phyloP scores from a whole-genome alignment of 1,140 invertebrate genomes.

The Nasonia giraulti region DNA sequence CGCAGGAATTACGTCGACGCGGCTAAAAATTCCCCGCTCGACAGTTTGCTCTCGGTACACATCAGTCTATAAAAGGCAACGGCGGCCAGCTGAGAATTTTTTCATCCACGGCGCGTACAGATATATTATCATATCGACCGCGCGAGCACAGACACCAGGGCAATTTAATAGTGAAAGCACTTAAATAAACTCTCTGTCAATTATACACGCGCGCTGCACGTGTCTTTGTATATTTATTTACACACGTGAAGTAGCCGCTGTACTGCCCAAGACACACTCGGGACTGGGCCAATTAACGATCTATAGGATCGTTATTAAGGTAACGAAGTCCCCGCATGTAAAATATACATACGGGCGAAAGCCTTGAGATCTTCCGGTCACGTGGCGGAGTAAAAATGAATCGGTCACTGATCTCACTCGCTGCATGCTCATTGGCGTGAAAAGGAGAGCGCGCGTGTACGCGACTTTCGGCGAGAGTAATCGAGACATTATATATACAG shows the following conservation, averaged over 20 bases:
- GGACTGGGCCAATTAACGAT: slow-evolving; percentile 2
- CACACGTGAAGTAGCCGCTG: background rate
- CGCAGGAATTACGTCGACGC: too few species aligned
- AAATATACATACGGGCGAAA: background rate
- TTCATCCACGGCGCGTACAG: background rate
- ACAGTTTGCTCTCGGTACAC: background rate
- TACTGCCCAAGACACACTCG: background rate
- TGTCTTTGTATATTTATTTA: background rate
- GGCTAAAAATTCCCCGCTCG: background rate
- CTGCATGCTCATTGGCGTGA: background rate
- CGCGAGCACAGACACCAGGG: background rate
- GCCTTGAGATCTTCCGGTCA: background rate
- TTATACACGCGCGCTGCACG: background rate
- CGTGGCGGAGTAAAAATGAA: background rate
- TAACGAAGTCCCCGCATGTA: background rate
- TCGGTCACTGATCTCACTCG: background rate
- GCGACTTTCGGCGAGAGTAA: background rate
- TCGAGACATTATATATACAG: background rate
- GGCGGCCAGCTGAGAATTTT: background rate
- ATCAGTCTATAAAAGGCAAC: background rate
- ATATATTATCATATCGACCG: slow-evolving; percentile 17
- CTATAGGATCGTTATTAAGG: slow-evolving; percentile 21
- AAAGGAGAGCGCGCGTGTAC: background rate
- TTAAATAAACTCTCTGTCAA: slow-evolving; percentile 29
- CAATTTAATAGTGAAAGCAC: slow-evolving; percentile 44